phyloP scores from a whole-genome alignment of 2,888 invertebrate genomes.

The Tetropium fuscum region DNA sequence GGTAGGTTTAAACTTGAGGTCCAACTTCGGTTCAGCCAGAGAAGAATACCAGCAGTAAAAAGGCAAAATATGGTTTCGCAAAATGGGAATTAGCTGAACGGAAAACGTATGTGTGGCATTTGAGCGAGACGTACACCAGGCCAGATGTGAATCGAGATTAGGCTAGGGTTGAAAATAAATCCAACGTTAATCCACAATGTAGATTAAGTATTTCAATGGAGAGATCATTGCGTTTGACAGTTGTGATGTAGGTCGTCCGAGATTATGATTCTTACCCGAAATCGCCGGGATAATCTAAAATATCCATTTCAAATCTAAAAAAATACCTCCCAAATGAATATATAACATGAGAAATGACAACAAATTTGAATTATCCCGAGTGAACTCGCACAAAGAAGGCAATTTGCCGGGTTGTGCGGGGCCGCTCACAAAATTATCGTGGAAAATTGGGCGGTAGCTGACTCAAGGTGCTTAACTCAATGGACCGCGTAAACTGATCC shows the following conservation, averaged over 20 bases:
- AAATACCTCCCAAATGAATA: conserved; percentile 20
- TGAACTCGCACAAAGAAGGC: conserved; percentile 25
- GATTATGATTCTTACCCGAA: conserved; percentile 30
- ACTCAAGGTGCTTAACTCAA: conserved; percentile 45
- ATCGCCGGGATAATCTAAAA: conserved; percentile 37
- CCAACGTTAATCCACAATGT: conserved; percentile 55
- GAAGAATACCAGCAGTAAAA: no score
- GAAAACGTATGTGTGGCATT: not conserved
- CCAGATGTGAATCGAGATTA: conserved; percentile 49
- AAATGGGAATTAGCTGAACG: conserved; percentile 2
- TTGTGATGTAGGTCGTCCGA: conserved; percentile 54
- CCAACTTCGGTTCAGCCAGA: no score
- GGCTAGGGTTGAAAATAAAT: conserved; percentile 55
- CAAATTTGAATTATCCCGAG: conserved; percentile 14
- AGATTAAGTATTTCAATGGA: conserved; percentile 53
- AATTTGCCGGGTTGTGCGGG: conserved; percentile 33
- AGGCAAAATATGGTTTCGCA: no score
- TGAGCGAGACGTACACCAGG: conserved; percentile 24
- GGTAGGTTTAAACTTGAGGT: no score
- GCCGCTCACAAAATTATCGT: conserved; percentile 35
- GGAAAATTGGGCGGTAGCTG: conserved; percentile 44
- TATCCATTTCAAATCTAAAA: conserved; percentile 30
- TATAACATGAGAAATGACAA: conserved; percentile 30
- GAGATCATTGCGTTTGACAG: conserved; percentile 54
- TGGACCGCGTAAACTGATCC: conserved; percentile 42